Percentiles rank a stretch among this genome's conserved stretches.
Conservation (phyloP, 2,888 invertebrate genomes). For the Amphipoea lucens region DNA sequence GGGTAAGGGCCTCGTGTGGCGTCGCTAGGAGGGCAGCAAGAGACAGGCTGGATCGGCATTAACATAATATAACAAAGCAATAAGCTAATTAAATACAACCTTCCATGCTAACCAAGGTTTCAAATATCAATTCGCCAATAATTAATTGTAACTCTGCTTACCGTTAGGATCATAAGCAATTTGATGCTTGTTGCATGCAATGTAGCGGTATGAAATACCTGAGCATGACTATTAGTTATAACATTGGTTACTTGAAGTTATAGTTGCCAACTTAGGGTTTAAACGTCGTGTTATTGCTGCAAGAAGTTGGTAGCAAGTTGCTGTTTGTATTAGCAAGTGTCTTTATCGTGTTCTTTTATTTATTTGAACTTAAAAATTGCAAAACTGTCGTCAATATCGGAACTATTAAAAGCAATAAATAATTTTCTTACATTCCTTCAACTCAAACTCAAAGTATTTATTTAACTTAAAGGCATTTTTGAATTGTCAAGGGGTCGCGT, state of each 20-base stretch:
- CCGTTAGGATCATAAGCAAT: conserved; percentile 53
- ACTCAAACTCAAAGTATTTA: background rate
- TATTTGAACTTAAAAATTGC: too few relatives aligned
- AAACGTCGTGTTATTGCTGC: conserved; percentile 1
- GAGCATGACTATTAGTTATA: conserved; percentile 21
- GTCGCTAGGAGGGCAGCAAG: too few relatives aligned
- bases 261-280: conserved; percentile 6
- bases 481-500: background rate
- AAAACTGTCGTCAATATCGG: background rate
- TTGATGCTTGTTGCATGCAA: conserved; percentile 39
- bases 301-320: background rate
- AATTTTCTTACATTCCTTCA: background rate
- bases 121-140: conserved; percentile 14
- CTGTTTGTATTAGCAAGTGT: background rate
- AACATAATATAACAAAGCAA: background rate
- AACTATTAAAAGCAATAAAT: background rate
- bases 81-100: background rate
- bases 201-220: conserved; percentile 33
- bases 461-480: background rate
- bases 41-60: too few relatives aligned
- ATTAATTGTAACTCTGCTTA: conserved; percentile 38
- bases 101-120: background rate
- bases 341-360: background rate
- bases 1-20: too few relatives aligned
- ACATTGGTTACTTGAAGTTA: conserved; percentile 21